phyloP scores from a whole-genome alignment of 2,888 invertebrate species.

The Abscondita cerata region DNA sequence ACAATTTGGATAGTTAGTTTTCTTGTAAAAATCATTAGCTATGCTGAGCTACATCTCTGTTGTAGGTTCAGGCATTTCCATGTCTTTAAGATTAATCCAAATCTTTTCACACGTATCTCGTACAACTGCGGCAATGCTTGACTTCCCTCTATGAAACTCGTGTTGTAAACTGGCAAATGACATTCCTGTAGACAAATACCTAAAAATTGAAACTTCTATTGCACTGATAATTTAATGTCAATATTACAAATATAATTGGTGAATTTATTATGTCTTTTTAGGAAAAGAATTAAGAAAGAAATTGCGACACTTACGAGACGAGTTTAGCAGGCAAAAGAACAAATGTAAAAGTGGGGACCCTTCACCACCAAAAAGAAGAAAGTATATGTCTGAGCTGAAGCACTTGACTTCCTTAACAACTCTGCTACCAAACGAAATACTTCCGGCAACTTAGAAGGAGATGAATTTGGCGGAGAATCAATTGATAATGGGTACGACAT shows the following conservation, averaged over 20 bases:
- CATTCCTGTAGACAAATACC: slow-evolving; percentile 1
- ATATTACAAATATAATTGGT: background rate
- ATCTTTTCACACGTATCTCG: slow-evolving; percentile 6
- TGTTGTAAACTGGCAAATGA: background rate
- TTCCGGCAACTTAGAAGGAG: background rate
- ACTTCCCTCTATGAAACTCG: background rate
- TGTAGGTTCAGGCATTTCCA: slow-evolving; percentile 5
- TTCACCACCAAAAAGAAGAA: background rate
- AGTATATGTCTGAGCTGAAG: background rate
- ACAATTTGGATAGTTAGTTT: slow-evolving; percentile 7
- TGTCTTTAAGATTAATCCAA: background rate
- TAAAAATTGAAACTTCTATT: background rate
- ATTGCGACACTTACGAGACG: background rate
- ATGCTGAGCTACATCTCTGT: background rate
- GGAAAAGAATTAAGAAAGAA: no score
- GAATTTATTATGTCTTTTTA: background rate
- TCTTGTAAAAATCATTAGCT: background rate
- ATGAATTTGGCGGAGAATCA: background rate
- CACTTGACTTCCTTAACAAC: background rate
- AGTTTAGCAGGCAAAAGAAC: background rate
- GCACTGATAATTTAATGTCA: background rate
- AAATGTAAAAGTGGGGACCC: slow-evolving; percentile 3
- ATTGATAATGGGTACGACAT: background rate
- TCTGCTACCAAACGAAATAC: background rate
- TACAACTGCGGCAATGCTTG: background rate